phyloP scores from a whole-genome alignment of 2,888 invertebrate genomes.

The Nowickia ferox region DNA sequence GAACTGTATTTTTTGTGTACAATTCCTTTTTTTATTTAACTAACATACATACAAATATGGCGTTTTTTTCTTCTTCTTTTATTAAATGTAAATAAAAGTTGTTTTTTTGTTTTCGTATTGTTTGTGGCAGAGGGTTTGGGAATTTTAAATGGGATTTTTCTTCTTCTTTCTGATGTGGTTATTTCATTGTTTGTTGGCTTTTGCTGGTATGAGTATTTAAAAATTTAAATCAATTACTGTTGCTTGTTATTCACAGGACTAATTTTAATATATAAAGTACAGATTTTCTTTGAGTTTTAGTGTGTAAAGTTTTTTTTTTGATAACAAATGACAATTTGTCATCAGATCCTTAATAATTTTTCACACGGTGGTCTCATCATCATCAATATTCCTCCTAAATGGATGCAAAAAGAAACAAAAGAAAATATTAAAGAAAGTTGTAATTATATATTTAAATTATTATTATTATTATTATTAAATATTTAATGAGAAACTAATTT shows the following conservation, averaged over 20 bases:
- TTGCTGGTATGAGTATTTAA: not conserved
- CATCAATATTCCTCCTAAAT: slow-evolving; percentile 83
- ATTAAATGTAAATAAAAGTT: slow-evolving; percentile 8
- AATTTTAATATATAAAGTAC: slow-evolving; percentile 8
- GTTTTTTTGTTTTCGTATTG: not conserved
- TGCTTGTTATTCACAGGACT: slow-evolving; percentile 31
- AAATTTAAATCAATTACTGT: slow-evolving; percentile 9
- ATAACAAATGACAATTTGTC: not conserved
- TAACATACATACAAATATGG: slow-evolving; percentile 52
- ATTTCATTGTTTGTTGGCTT: not conserved
- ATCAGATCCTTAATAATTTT: slow-evolving; percentile 69
- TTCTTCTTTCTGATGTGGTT: not conserved
- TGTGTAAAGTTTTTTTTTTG: not conserved
- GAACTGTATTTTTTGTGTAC: slow-evolving; percentile 4
- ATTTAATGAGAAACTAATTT: not conserved
- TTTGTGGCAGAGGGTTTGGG: not conserved
- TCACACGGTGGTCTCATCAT: slow-evolving; percentile 83
- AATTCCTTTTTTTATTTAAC: slow-evolving; percentile 32
- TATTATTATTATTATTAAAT: slow-evolving; percentile 4
- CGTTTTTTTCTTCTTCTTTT: not conserved
- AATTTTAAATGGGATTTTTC: slow-evolving; percentile 10
- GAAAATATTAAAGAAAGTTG: slow-evolving; percentile 20
- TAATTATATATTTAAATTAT: not conserved
- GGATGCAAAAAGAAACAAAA: slow-evolving; percentile 46
- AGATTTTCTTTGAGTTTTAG: not conserved